These are phyloP conservation scores for Agriopis aurantiaria DNA, from an alignment of 2,888 invertebrate genomes.

Conservation along the genomic window DNA sequence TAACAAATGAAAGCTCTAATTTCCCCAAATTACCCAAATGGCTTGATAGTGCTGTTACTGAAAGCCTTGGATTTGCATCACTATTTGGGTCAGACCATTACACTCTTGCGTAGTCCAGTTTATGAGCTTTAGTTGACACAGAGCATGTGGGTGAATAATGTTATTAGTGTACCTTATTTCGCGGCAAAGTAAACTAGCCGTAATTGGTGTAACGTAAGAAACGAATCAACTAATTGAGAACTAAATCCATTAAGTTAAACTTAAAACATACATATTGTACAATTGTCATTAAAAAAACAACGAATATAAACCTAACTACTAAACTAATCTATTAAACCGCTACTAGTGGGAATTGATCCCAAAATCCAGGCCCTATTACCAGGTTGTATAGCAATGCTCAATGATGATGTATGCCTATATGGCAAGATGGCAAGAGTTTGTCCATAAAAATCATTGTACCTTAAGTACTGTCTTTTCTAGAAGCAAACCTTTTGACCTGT, in stretches of 20 bases:
- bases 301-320: no score
- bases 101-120: conserved; percentile 44
- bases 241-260: no score
- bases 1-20: conserved; percentile 48
- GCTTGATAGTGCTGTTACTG: conserved; percentile 55
- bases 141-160: conserved; percentile 8
- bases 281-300: no score
- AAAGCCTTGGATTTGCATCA: conserved; percentile 57
- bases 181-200: background rate
- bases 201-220: background rate
- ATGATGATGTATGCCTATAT: no score
- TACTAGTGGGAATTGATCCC: no score
- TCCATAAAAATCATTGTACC: background rate
- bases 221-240: background rate
- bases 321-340: no score
- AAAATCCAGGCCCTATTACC: no score
- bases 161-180: conserved; percentile 3
- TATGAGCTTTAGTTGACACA: conserved; percentile 22
- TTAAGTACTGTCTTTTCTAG: conserved; percentile 6
- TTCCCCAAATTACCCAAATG: conserved; percentile 55
- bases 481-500: conserved; percentile 52
- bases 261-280: no score
- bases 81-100: conserved; percentile 63
- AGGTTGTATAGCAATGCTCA: no score
- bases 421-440: no score